These are phyloP conservation scores for Sericinus montela DNA, from an alignment of 2,888 invertebrate genomes.

Conservation along the genomic window DNA sequence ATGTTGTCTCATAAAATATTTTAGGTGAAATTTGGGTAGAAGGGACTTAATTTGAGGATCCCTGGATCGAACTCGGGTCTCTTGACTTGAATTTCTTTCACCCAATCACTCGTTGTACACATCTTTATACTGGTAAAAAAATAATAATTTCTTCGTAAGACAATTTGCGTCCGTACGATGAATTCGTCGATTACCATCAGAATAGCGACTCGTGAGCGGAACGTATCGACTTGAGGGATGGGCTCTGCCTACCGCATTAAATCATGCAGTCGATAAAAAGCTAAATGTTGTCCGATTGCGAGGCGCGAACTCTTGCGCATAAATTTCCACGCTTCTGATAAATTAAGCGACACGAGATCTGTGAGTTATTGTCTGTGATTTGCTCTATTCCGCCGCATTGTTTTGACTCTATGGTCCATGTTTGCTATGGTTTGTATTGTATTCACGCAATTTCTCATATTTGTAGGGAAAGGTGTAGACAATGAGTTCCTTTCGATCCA, in stretches of 20 bases:
- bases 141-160: too few species aligned
- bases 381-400: slow-evolving; percentile 13
- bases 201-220: slow-evolving; percentile 42
- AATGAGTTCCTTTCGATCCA: too few species aligned
- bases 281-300: slow-evolving; percentile 76
- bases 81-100: too few species aligned
- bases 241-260: slow-evolving; percentile 54
- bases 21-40: too few species aligned
- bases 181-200: slow-evolving; percentile 27
- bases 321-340: slow-evolving; percentile 72
- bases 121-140: too few species aligned
- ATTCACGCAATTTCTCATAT: too few species aligned
- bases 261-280: slow-evolving; percentile 76
- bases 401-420: slow-evolving; percentile 4
- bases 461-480: too few species aligned
- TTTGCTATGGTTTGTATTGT: background rate
- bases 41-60: too few species aligned
- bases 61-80: too few species aligned
- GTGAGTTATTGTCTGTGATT: slow-evolving; percentile 54
- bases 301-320: slow-evolving; percentile 60
- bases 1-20: too few species aligned
- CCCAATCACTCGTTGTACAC: too few species aligned
- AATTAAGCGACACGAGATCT: slow-evolving; percentile 54
- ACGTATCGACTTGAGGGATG: slow-evolving; percentile 75
- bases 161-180: too few species aligned